Base-by-base conservation (phyloP, 2,797 vertebrate genomes). In the Remorina albescens region DNA sequence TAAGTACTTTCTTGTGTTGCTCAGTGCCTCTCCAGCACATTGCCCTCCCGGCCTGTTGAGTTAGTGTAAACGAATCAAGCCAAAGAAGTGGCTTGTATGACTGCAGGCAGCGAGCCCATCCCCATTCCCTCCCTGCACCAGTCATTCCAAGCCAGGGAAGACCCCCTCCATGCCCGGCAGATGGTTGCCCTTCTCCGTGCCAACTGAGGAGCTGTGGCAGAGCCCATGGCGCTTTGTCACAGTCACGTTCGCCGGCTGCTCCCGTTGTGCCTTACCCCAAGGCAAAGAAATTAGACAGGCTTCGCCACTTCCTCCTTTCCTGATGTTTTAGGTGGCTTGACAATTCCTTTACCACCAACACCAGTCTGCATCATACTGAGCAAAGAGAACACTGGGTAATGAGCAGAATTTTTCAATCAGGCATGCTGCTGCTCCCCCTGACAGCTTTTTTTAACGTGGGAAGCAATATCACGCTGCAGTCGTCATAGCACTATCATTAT, bases 401-500 rank as follows among this genome's bases (percentile, higher is more conserved):
- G 88, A 91, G 86, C 78, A 78, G 79, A 84, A 87, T 90, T 89
- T 88, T 89, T 90, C 88, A 88, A 82, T 90, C 87, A 83, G 82
- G 67, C 78, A 19, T 63, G 44, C 75, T 49, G 62, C 62, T 67
- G 71, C 67, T 84, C 68, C 70, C 56, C 41, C 68, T 72, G 78
- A 78, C 78, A 78, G 73, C n/a, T 71, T 56, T 67, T 73, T 80
- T 84, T 82, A 70, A 80, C 21, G 42, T 65, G 81, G 71, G 73
- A 60, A 81, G 83, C 69, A 64, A 64, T 68, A 63, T 82, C 79
- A 66, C 42, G 56, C 79, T 6, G 34, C 76, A 74, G 54, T 85
- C 77, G 21, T 85, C 82, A 71, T 78, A 59, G 71, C 78, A 63
- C 70, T 49, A 65, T 90, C 81, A 86, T 92, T 88, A 87, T 70